Evolutionary conservation across 2,113 vertebrate species (phyloP), one percentile per base, ranked within the genome.

Genomic region (Hypocryptadius cinnamomeus): DNA sequence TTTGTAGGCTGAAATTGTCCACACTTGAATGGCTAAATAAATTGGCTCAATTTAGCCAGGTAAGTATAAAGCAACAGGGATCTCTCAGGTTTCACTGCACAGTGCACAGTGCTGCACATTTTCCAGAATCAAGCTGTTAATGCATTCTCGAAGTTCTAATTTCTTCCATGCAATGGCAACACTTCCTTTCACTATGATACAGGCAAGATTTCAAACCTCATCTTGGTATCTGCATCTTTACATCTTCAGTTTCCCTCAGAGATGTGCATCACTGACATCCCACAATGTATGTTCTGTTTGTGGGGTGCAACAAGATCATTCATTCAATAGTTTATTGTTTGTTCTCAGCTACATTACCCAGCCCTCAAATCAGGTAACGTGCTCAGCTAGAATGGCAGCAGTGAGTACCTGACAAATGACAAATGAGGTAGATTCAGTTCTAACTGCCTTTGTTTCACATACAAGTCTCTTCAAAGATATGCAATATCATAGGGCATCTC

Each of bases 171-270:
- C 60, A 81, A 48, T 19, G 33, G 85, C 48, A 93, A 91, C 90
- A 88, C 72, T 90, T 84, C 73, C 61, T 81, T 91, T 85, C 53
- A 50, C 72, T 86, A 80, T 22, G 42, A 54, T 71, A 68, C 27
- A 21, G 92, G 48, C 94, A 92, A 85, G 48, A 95, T 90, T 94
- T 95, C 94, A 59, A 83, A 50, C 69, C 73, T 71, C 44, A 64
- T 86, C 87, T 94, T 76, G 64, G 35, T 90, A 48, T 83, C 87
- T 94, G n/a, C 69, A 83, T 85, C 92, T 88, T 90, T 90, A 91
- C 42, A 93, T 94, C 94, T 88, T 94, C 57, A 81, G 79, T 94
- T 91, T 96, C 93, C 60, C 79, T 59, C n/a, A 51, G 78, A 85
- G 94, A 79, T 70, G 63, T 85, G 85, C 87, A 84, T 87, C 79